Conservation (phyloP, 2,888 invertebrate genomes). For the Timema podura region DNA sequence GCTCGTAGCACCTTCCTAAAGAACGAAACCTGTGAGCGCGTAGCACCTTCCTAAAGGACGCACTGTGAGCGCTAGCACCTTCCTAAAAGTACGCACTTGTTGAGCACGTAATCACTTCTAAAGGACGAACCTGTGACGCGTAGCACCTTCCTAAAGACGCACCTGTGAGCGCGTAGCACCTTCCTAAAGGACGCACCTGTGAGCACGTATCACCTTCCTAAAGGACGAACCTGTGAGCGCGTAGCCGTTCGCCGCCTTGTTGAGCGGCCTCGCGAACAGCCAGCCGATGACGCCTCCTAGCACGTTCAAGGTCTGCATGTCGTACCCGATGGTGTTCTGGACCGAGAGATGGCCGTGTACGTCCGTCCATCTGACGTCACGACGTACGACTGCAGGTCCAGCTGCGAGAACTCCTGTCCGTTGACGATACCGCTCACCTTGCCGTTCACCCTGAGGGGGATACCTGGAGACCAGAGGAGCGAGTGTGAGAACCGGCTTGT, state of each 20-base stretch:
- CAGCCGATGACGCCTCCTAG: constrained; percentile 86
- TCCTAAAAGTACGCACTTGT: too few relatives aligned
- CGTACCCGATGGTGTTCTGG: constrained; percentile 67
- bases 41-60: too few relatives aligned
- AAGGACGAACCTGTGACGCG: too few relatives aligned
- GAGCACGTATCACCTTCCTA: too few relatives aligned
- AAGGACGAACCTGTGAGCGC: constrained; percentile 62
- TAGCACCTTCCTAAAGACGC: too few relatives aligned
- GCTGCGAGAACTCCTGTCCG: constrained; percentile 63
- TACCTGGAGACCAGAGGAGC: constrained; percentile 59
- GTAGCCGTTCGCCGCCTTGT: constrained; percentile 81
- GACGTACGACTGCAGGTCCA: constrained; percentile 88
- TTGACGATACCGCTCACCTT: constrained; percentile 82
- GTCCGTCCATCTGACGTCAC: constrained; percentile 81
- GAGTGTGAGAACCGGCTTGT: too few relatives aligned
- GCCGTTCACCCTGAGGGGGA: constrained; percentile 84
- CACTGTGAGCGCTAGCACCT: too few relatives aligned
- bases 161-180: too few relatives aligned
- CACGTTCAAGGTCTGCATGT: constrained; percentile 77
- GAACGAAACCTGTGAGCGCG: too few relatives aligned
- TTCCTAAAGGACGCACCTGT: too few relatives aligned
- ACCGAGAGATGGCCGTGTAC: constrained; percentile 88
- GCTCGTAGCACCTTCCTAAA: too few relatives aligned
- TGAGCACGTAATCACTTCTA: too few relatives aligned
- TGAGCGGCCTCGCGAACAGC: constrained; percentile 82